Evolutionary conservation across 2,888 invertebrate species (phyloP), one percentile per base, ranked within the genome.

Genomic region (Drosophila niveifrons): DNA sequence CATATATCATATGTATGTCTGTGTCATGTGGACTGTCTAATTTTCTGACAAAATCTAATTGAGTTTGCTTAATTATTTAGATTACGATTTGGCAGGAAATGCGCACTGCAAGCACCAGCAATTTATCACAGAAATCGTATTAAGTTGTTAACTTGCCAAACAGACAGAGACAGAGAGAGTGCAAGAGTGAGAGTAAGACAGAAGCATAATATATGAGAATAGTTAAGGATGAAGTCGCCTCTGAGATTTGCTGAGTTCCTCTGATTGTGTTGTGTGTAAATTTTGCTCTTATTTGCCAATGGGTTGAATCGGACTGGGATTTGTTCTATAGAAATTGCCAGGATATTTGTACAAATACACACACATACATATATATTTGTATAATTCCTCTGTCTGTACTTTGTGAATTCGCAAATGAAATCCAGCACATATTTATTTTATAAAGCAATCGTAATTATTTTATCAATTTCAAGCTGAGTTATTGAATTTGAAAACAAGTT

Each of bases 11-110:
- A 23, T 23, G 36, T 52, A 29, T 46, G 34, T 41, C 8, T 68
- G 41, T 34, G 50, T n/a, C 55, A n/a, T 61, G 43, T 51, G 58
- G 55, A 47, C 47, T 63, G 67, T 53, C 77, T 77, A 56, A 72
- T 75, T 77, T 57, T 64, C 72, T 65, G 69, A 73, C 66, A 84
- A 66, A 79, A 79, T 82, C 85, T 84, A 88, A 85, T 85, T 82
- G 88, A 76, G 80, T 76, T 82, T 85, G 70, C 66, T 85, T 88
- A 85, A 82, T 82, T 82, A 85, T 88, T 85, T 72, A 82, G 76
- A 82, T 88, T 79, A 88, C 76, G 52, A 79, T 73, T 79, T 72
- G 69, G 55, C 66, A 62, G 66, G 55, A 70, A 78, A 66, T 64
- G 67, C 18, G 68, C 44, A 18, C 50, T 11, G 61, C 67, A 51